Evolutionary conservation across 2,113 vertebrate species (phyloP), one percentile per base, ranked within the genome.

Genomic region (Mellivora capensis): DNA sequence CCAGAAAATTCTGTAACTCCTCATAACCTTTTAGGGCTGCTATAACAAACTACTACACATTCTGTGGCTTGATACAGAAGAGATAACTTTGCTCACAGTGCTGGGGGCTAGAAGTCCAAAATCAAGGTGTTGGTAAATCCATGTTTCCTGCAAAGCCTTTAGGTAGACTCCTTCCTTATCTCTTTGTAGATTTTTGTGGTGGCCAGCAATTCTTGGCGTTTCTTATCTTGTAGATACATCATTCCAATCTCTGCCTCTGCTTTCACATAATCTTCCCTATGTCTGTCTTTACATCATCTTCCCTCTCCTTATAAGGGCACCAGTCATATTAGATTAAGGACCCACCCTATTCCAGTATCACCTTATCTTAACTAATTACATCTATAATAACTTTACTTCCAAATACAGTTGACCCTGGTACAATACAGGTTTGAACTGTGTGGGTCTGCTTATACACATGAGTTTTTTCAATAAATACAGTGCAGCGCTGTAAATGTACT

Each of bases 291-390:
- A 42, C 4, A 31, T 25, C 3, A 54, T 67, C 9, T 54, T 57
- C 8, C 17, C 29, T 84, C 31, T 77, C 37, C 76, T 59, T 81
- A 47, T 10, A 77, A 72, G 29, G 34, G 67, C 17, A 34, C 29
- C 20, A 29, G 4, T n/a, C 14, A 47, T 9, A 80, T 52, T 79
- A 6, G 21, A 76, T 31, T 80, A 85, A 64, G 5, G 67, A 15
- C 2, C 18, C 17, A 86, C 2, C 7, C 34, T 62, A 25, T 4
- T 57, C 20, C 8, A 71, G 4, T 23, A 64, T 79, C 64, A 47
- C 31, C 47, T 95, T 25, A 67, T 44, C 31, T 94, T 88, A 86
- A 82, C 37, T 87, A 89, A 95, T 93, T 88, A 59, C 20, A 54
- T 86, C 31, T 67, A 7, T 27, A 84, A 54, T 85, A 72, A 59